Percentiles rank a stretch among this genome's conserved stretches.
These are phyloP conservation scores for Orbicella faveolata DNA, from an alignment of 64 coral and sea anemone genomes.

Conservation along the genomic window DNA sequence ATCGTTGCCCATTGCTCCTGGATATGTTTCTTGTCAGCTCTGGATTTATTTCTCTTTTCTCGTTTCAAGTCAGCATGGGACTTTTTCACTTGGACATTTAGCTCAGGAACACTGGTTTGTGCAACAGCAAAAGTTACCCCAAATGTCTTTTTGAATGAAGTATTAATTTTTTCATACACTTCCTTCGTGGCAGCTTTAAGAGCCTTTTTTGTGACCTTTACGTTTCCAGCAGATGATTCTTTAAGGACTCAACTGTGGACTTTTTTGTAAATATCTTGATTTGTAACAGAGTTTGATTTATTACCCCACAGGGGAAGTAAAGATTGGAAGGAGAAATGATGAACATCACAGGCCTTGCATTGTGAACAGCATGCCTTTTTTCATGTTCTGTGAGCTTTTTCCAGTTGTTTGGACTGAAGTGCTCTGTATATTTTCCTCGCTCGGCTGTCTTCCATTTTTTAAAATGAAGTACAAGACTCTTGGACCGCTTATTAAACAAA, in stretches of 20 bases:
- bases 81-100: constrained; percentile 28
- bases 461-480: constrained; percentile 5
- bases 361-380: constrained; percentile 26
- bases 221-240: neutral
- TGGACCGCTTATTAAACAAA: constrained; percentile 1
- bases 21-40: constrained; percentile 5
- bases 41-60: constrained; percentile 18
- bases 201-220: constrained; percentile 26
- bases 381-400: constrained; percentile 19
- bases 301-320: constrained; percentile 33
- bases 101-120: constrained; percentile 6
- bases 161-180: constrained; percentile 47
- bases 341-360: constrained; percentile 25
- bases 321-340: constrained; percentile 35
- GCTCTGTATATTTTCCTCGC: neutral
- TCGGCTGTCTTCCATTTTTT: constrained; percentile 9
- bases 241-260: constrained; percentile 10
- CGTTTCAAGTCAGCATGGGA: constrained; percentile 6
- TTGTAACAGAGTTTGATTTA: constrained; percentile 7
- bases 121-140: constrained; percentile 34
- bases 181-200: constrained; percentile 20
- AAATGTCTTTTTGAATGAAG: constrained; percentile 41
- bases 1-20: neutral
- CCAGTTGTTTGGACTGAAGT: constrained; percentile 1
- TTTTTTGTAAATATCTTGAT: constrained; percentile 7